Percentiles rank a stretch among this genome's conserved stretches.
These are phyloP conservation scores for Scaptodrosophila lebanonensis DNA, from an alignment of 1,140 invertebrate genomes.

Conservation along the genomic window DNA sequence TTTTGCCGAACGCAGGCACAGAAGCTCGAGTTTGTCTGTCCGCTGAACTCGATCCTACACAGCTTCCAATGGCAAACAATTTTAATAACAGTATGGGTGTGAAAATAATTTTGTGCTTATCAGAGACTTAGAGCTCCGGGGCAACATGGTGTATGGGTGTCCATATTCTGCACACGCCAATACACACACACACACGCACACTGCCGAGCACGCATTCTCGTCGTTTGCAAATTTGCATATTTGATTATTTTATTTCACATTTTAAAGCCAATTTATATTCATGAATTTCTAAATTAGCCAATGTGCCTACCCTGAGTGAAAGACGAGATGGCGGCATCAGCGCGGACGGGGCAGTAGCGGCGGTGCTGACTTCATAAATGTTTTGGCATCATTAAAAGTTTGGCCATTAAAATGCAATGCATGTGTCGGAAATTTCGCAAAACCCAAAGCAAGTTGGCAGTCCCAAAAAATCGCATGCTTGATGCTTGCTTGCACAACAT, in stretches of 20 bases:
- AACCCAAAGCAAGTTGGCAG: slow-evolving; percentile 7
- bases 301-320: not conserved
- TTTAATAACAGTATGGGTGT: slow-evolving; percentile 46
- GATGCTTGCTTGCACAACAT: not conserved
- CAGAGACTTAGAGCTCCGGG: too few relatives aligned
- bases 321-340: not conserved
- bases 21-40: not conserved
- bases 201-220: too few relatives aligned
- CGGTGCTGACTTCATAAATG: slow-evolving; percentile 22
- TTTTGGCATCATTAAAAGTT: slow-evolving; percentile 37
- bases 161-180: too few relatives aligned
- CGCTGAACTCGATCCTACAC: slow-evolving; percentile 23
- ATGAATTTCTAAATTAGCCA: slow-evolving; percentile 59
- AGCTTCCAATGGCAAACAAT: slow-evolving; percentile 27
- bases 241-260: slow-evolving; percentile 61
- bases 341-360: not conserved
- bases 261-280: slow-evolving; percentile 63
- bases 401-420: slow-evolving; percentile 14
- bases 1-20: slow-evolving; percentile 12
- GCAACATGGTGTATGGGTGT: slow-evolving; percentile 2
- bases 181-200: too few relatives aligned
- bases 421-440: slow-evolving; percentile 18
- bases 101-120: slow-evolving; percentile 21
- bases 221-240: slow-evolving; percentile 60
- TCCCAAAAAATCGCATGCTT: not conserved